Evolutionary conservation across 2,888 invertebrate genomes (phyloP), one percentile per base, ranked within the genome.

Genomic region (Esperia sulphurella): DNA sequence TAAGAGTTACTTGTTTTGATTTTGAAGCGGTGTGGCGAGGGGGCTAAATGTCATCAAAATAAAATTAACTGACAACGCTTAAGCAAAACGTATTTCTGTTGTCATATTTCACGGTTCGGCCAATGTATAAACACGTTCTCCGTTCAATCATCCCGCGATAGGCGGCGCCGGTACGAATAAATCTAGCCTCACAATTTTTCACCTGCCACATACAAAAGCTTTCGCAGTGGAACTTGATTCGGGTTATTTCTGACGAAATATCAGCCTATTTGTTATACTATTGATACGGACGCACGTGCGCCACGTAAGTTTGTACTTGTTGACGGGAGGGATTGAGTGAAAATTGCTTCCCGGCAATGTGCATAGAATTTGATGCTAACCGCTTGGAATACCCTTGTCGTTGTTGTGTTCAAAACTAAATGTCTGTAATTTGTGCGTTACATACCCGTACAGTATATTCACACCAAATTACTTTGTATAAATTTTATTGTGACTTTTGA

Each of bases 141-240:
- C 86, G 82, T 86, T 89, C 88, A 87, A 89, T 89, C 88, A 88
- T 83, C 74, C 71, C 59, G 63, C 83, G 83, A 83, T 86, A 87
- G 82, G 84, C 84, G 79, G 84, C 87, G 83, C 78, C 81, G 78
- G 79, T 75, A 73, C 79, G 86, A 84, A 88, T 89, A 89, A 89
- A 89, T 89, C 89, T 88, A 78, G 79, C 74, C 76, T 78, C 79
- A 79, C 88, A 86, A 88, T 88, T 89, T 89, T 89, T 89, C 88
- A 89, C 89, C 89, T 89, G 89, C 88, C 88, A 88, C 82, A 83
- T 84, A 88, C 89, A 89, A 89, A 85, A 83, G 87, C 85, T 78
- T 84, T 83, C 82, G 73, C 75, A 82, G 79, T 83, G 84, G 85
- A 87, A 88, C 88, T 87, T 88, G 88, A 89, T 88, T 88, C 86